phyloP scores from a whole-genome alignment of 2,888 invertebrate genomes.

The Microplitis manilae region DNA sequence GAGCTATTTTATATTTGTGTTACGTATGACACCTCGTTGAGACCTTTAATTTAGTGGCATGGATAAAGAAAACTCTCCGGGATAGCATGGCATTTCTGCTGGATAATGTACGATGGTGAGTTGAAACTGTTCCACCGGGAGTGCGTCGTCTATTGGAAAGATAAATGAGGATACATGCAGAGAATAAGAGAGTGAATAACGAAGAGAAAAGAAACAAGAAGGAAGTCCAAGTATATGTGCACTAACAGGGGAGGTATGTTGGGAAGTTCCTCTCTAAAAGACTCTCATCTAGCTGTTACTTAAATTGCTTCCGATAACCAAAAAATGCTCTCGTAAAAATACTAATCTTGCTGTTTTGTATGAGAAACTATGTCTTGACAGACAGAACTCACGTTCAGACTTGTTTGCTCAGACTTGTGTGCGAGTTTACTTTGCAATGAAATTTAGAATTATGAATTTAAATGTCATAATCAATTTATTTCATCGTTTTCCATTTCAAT shows the following conservation, averaged over 20 bases:
- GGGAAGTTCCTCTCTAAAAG: conserved; percentile 2
- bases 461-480: too few relatives aligned
- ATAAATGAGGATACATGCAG: conserved; percentile 31
- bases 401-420: too few relatives aligned
- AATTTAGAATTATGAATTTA: too few relatives aligned
- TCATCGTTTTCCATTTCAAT: too few relatives aligned
- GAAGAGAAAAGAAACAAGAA: background rate
- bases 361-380: conserved; percentile 11
- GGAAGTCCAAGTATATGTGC: background rate
- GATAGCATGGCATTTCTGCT: background rate
- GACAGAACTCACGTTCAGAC: conserved; percentile 1
- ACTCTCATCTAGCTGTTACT: conserved; percentile 21
- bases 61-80: conserved; percentile 30
- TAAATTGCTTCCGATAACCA: conserved; percentile 31
- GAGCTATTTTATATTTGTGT: background rate
- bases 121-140: conserved; percentile 46
- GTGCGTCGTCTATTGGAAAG: conserved; percentile 30
- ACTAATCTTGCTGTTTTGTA: conserved; percentile 31
- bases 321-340: conserved; percentile 25
- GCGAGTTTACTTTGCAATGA: too few relatives aligned
- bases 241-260: background rate
- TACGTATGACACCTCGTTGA: conserved; percentile 16
- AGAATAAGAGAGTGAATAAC: background rate
- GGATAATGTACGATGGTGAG: conserved; percentile 40
- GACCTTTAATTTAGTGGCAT: conserved; percentile 36